phyloP scores from a whole-genome alignment of 2,797 vertebrate genomes.

The Hydrolagus colliei region DNA sequence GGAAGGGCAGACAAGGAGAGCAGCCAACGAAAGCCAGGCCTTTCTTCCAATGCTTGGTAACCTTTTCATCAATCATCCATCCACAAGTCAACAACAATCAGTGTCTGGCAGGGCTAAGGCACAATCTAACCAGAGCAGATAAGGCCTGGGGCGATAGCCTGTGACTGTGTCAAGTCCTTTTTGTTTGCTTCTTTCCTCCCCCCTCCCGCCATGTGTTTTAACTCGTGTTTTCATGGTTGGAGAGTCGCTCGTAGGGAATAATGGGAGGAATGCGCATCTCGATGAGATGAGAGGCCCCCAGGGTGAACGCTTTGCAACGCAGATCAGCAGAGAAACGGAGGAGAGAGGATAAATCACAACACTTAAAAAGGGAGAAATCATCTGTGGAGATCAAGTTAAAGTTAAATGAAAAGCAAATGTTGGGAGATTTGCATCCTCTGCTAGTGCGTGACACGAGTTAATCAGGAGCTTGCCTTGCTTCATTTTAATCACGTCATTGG shows the following conservation, averaged over 20 bases:
- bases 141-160: too few species aligned
- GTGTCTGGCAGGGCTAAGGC: neutral
- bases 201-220: too few species aligned
- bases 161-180: neutral
- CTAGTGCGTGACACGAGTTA: neutral
- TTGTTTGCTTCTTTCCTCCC: too few species aligned
- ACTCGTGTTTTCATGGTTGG: too few species aligned
- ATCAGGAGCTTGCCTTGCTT: neutral
- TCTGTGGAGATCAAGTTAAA: neutral
- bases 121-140: too few species aligned
- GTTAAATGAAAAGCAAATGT: neutral
- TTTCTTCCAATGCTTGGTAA: neutral
- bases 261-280: too few species aligned
- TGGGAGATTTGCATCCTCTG: neutral
- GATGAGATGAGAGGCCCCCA: too few species aligned
- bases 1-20: neutral
- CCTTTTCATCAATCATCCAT: neutral
- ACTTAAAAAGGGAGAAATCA: neutral
- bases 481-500: neutral
- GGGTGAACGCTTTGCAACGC: neutral
- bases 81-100: neutral
- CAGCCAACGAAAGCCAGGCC: neutral
- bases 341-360: neutral
- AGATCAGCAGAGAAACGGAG: neutral
- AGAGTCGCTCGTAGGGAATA: too few species aligned